Evolutionary conservation across 2,888 invertebrate species (phyloP), one percentile per base, ranked within the genome.

Genomic region (Hemithea aestivaria): DNA sequence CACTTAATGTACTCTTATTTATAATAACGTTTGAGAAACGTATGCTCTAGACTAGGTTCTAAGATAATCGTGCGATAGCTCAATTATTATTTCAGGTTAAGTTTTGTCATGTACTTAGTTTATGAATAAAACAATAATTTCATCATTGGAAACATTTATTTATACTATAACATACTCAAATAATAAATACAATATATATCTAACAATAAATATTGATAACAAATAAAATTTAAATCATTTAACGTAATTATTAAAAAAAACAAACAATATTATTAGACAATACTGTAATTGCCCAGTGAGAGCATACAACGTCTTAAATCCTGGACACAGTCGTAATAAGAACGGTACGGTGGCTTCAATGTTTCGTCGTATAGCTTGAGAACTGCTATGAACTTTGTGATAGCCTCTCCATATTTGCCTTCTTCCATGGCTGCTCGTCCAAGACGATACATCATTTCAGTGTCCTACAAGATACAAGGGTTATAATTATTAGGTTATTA

Each of bases 241-340:
- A 16, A 16, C 16, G 5, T 16, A 16, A 16, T 16, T 16, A 16
- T 16, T n/a, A n/a, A n/a, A n/a, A n/a, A n/a, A n/a, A n/a, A n/a
- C n/a, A 16, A 16, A 16, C 16, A 4, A 16, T 8, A 28, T 20
- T 31, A 22, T 10, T 27, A 49, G 30, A 44, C 37, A 66, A 85
- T 75, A 40, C 75, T 84, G 40, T 87, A 80, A 53, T 92, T 92
- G 29, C 94, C 94, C 49, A 90, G 76, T 36, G 91, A 84, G 2
- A 94, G 77, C 75, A 92, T 89, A 53, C 93, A 93, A 31, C 91
- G 88, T 51, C 92, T 88, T 7, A 93, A 77, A 32, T 91, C 90
- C 68, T 94, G 92, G 42, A 93, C 93, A 62, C 93, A 93, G 30
- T 93, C 83, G 57, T 93, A 91, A 67, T 92, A 94, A 50, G 94